Evolutionary conservation across 2,113 vertebrate genomes (phyloP).

Genomic region (Aramus guarauna): DNA sequence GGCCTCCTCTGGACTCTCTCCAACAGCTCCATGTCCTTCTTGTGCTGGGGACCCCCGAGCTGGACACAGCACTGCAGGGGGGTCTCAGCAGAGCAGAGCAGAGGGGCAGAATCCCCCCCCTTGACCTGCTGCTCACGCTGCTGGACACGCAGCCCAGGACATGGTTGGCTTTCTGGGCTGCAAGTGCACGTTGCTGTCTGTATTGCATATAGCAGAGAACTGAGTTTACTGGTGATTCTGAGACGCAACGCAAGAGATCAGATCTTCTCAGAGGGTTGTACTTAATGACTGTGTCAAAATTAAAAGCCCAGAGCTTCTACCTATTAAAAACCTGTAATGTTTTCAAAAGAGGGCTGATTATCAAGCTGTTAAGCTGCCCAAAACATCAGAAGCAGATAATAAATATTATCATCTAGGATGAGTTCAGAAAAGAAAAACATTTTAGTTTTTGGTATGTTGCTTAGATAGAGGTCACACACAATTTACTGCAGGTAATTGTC

Average conservation of each 20-base stretch:
- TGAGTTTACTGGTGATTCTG: not conserved
- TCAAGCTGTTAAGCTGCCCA: not conserved
- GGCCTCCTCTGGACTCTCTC: no score
- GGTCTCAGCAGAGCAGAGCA: no score
- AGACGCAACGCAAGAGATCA: not conserved
- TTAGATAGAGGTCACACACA: not conserved
- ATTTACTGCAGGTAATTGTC: not conserved
- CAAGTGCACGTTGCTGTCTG: no score
- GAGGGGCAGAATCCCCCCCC: no score
- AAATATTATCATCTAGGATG: not conserved
- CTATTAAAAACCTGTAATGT: not conserved
- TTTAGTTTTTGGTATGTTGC: not conserved
- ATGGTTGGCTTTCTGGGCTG: no score
- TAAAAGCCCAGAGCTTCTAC: not conserved
- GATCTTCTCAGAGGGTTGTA: not conserved
- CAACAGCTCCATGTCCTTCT: no score
- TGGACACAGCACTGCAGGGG: no score
- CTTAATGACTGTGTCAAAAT: not conserved
- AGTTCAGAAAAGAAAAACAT: not conserved
- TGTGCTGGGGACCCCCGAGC: no score
- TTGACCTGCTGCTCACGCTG: no score
- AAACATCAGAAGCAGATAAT: not conserved
- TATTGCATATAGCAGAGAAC: not conserved
- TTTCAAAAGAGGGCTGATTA: not conserved
- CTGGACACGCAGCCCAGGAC: no score